A percentile compares a stretch with the other conserved stretches of the same genome.
Conservation (phyloP, 2,888 invertebrate genomes). For the Pelosia muscerda region DNA sequence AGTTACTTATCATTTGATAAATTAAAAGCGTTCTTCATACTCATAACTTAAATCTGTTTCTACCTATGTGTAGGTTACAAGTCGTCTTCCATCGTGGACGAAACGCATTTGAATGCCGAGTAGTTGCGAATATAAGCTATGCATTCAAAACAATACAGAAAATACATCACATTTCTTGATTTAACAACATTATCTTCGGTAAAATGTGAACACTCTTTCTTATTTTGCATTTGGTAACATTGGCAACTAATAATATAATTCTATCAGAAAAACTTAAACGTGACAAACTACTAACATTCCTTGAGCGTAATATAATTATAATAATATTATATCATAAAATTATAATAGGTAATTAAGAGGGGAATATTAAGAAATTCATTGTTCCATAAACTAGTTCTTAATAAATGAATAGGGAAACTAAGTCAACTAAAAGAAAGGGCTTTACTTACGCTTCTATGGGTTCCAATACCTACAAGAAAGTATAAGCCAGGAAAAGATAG, state of each 20-base stretch:
- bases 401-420: constrained; percentile 54
- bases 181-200: constrained; percentile 39
- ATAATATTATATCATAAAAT: constrained; percentile 24
- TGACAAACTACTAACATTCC: constrained; percentile 66
- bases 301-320: constrained; percentile 68
- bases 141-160: constrained; percentile 52
- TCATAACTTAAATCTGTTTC: too few relatives aligned
- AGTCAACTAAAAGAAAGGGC: constrained; percentile 53
- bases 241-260: constrained; percentile 48
- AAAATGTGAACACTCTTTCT: constrained; percentile 55
- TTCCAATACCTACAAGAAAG: constrained; percentile 57
- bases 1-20: background rate
- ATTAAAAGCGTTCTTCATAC: background rate
- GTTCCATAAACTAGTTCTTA: constrained; percentile 71
- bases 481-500: constrained; percentile 52
- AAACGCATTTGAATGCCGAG: constrained; percentile 18
- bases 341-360: constrained; percentile 48
- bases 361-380: constrained; percentile 70
- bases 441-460: constrained; percentile 59
- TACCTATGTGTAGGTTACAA: too few relatives aligned
- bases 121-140: constrained; percentile 23
- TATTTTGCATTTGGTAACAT: constrained; percentile 52
- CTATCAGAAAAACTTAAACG: constrained; percentile 55
- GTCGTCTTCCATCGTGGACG: constrained; percentile 12
- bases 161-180: constrained; percentile 45